Percentiles rank a stretch among this genome's conserved stretches.
Conservation (phyloP, 2,888 invertebrate species). For the Campoplex nolae region DNA sequence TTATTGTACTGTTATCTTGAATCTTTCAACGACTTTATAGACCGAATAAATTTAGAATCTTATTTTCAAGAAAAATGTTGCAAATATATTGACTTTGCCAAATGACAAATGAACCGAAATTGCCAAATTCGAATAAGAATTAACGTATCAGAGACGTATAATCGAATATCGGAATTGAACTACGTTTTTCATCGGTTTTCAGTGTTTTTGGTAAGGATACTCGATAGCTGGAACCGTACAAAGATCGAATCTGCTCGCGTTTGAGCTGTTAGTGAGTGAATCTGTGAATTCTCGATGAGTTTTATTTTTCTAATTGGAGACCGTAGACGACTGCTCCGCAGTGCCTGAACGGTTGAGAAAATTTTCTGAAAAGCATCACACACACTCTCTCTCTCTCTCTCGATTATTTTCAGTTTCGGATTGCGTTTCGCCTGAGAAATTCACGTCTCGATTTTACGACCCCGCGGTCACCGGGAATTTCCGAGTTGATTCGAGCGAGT, state of each 20-base stretch:
- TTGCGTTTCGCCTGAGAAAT: slow-evolving; percentile 40
- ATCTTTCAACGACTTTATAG: not conserved
- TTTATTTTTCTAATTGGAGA: not conserved
- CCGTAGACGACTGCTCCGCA: not conserved
- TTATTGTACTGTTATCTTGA: not conserved
- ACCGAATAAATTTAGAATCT: not conserved
- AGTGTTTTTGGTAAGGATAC: too few species aligned
- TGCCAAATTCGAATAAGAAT: too few species aligned
- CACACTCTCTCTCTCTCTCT: not conserved
- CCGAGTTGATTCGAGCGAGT: slow-evolving; percentile 39
- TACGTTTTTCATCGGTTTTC: too few species aligned
- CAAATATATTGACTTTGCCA: not conserved
- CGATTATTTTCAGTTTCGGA: not conserved
- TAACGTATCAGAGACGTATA: too few species aligned
- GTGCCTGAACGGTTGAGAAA: not conserved
- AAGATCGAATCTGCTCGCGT: too few species aligned
- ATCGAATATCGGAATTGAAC: too few species aligned
- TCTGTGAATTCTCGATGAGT: not conserved
- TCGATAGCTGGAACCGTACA: too few species aligned
- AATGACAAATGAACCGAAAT: too few species aligned
- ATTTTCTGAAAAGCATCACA: not conserved
- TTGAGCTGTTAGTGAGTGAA: too few species aligned
- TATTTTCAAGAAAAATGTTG: not conserved
- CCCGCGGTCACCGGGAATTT: slow-evolving; percentile 36
- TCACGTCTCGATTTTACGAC: slow-evolving; percentile 45